phyloP scores from a whole-genome alignment of 2,797 vertebrate species.

The Psittacula echo region DNA sequence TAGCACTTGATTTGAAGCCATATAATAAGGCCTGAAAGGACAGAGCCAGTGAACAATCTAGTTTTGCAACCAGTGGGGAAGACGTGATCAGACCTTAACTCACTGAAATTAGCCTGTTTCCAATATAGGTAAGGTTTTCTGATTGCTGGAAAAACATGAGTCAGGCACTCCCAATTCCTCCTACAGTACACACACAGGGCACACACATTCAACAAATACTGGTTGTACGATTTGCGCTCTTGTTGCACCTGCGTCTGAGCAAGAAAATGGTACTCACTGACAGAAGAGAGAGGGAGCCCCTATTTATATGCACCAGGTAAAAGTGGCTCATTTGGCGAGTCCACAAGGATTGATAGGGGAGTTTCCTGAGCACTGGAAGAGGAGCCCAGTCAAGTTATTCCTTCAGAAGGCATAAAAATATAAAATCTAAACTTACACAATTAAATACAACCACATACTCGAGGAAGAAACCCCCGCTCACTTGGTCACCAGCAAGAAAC shows the following conservation, averaged over 20 bases:
- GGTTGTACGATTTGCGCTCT: background rate
- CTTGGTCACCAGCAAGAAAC: background rate
- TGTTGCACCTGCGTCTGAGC: background rate
- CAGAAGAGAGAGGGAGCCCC: background rate
- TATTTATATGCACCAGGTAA: background rate
- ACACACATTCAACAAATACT: background rate
- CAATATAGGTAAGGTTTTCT: background rate
- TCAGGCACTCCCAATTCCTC: background rate
- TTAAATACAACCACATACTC: background rate
- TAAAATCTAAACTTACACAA: background rate
- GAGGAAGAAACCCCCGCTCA: background rate
- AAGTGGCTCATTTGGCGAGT: background rate
- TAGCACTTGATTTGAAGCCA: background rate
- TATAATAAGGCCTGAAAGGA: background rate
- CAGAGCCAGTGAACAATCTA: background rate
- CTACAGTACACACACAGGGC: background rate
- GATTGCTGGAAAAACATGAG: background rate
- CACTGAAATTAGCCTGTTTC: background rate
- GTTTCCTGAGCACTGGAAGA: background rate
- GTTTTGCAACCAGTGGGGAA: background rate
- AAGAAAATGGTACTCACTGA: rapidly evolving
- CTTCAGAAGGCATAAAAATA: background rate
- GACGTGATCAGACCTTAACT: background rate
- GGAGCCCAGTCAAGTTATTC: background rate
- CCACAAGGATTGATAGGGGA: background rate